Percentiles rank a stretch among this genome's conserved stretches.
These are phyloP conservation scores for Ostrea denselamellosa DNA, from an alignment of 1,140 invertebrate genomes.

Conservation along the genomic window DNA sequence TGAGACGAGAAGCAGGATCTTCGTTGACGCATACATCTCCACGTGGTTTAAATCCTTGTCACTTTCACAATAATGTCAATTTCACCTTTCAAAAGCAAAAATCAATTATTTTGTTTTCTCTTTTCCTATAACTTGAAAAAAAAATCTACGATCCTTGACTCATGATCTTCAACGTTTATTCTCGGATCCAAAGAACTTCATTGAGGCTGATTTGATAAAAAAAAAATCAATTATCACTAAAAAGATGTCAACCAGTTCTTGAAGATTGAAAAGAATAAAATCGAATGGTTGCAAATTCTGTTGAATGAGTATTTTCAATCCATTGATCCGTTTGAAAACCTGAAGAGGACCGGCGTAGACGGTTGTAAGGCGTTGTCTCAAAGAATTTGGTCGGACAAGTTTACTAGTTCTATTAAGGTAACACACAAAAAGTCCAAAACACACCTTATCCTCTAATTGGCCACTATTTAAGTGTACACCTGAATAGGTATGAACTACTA, in stretches of 20 bases:
- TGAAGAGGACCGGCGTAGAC: background rate
- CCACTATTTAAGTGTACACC: conserved; percentile 20
- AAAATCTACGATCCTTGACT: background rate
- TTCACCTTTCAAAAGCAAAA: background rate
- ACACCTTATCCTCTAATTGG: conserved; percentile 30
- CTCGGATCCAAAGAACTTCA: background rate
- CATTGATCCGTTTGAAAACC: conserved; percentile 34
- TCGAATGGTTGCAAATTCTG: conserved; percentile 9
- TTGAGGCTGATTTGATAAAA: background rate
- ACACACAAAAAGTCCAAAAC: conserved; percentile 21
- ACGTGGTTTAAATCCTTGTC: conserved; percentile 31
- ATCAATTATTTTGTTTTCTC: background rate
- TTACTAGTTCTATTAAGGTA: conserved; percentile 22
- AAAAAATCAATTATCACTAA: background rate
- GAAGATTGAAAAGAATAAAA: conserved; percentile 8
- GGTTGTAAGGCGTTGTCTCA: conserved; percentile 6
- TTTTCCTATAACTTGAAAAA: background rate
- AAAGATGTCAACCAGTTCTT: conserved; percentile 10
- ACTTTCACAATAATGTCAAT: background rate
- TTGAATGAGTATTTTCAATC: conserved; percentile 33
- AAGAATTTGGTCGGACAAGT: conserved; percentile 5
- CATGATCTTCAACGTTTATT: background rate
- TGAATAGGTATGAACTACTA: conserved; percentile 39
- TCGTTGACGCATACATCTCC: background rate
- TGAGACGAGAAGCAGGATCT: background rate